Evolutionary conservation across 2,888 invertebrate species (phyloP), one percentile per base, ranked within the genome.

Genomic region (Xanthorhoe designata): DNA sequence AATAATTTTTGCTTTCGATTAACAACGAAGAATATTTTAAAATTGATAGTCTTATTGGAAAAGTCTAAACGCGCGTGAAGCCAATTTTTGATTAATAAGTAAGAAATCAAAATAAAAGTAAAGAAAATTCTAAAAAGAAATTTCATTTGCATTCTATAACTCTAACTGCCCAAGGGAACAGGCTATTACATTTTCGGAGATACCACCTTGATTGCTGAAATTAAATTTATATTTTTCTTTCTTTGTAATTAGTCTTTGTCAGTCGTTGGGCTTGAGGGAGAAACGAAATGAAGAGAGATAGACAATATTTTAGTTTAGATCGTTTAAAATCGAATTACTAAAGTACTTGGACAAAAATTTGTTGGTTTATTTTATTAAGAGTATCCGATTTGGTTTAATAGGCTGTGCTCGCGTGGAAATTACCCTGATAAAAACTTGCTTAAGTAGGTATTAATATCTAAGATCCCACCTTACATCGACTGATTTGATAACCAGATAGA

Each of bases 241-340:
- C 61, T 52, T 60, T 47, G 73, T 77, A 76, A 78, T 81, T 78
- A 79, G 71, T 78, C 74, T 74, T 62, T 75, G 74, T 76, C 75
- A 71, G 66, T 70, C 69, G 32, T 49, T 61, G 54, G 42, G 64
- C 62, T 57, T 38, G 58, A 68, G 66, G 75, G 69, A 64, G 57
- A 53, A 32, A 61, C 68, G 74, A 73, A 7, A 32, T 32, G 6
- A 7, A 32, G 32, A 32, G 32, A 32, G 67, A 76, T 74, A 63
- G 65, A 70, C 70, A 71, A 66, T 68, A 2, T 32, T 61, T 18
- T 71, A 64, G 64, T 63, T 56, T 51, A 58, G 13, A 3, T 45
- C n/a, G 49, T 54, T 52, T 57, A 35, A 15, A 64, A 67, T 67
- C 15, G 17, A 56, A 61, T 57, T 52, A 65, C 47, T 2, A 17